phyloP scores from a whole-genome alignment of 2,113 vertebrate species.

The Oreotrochilus melanogaster region DNA sequence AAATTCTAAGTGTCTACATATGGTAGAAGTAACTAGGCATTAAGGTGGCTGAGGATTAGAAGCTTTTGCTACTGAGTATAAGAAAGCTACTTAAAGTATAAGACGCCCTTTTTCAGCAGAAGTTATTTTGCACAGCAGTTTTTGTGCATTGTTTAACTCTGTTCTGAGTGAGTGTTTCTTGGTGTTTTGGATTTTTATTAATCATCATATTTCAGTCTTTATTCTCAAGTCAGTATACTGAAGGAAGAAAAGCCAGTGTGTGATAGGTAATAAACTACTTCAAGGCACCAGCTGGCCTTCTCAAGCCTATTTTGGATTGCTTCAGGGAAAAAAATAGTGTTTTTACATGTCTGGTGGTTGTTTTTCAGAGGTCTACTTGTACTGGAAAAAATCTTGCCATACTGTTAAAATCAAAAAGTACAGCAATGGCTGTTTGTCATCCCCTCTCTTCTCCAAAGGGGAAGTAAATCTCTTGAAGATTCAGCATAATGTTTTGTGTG shows the following conservation, averaged over 20 bases:
- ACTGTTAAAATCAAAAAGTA: background rate
- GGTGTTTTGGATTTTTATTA: background rate
- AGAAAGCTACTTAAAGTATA: background rate
- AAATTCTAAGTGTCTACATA: background rate
- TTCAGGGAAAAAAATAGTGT: background rate
- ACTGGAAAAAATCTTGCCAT: background rate
- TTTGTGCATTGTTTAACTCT: rapidly evolving
- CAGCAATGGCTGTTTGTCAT: background rate
- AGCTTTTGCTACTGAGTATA: background rate
- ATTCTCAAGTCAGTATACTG: background rate
- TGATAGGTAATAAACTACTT: background rate
- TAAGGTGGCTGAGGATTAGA: background rate
- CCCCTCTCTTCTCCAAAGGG: background rate
- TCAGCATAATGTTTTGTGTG: background rate
- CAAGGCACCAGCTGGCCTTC: background rate
- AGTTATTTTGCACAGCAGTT: background rate
- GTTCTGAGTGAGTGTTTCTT: background rate
- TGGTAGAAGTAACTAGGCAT: background rate
- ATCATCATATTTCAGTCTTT: background rate
- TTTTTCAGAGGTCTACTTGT: background rate
- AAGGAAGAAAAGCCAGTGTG: background rate
- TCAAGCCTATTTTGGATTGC: background rate
- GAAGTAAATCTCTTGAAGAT: background rate
- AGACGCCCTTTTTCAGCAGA: background rate
- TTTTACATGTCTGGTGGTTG: background rate